Evolutionary conservation across 2,797 vertebrate genomes (phyloP), one percentile per base, ranked within the genome.

Genomic region (Poecilia wingei): DNA sequence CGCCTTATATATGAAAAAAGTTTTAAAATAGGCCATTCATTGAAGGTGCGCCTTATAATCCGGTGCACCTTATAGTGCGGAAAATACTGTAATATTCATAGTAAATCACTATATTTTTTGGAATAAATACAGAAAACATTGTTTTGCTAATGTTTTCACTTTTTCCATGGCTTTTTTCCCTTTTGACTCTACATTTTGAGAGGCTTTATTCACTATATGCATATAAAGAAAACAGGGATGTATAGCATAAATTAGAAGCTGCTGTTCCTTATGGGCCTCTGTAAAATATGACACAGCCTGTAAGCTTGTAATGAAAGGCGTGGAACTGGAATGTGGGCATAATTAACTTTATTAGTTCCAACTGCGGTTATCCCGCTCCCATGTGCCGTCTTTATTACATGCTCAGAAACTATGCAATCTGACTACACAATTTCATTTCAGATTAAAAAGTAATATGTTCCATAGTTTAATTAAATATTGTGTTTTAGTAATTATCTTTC

Each of bases 331-430:
- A 75, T 64, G 25, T 33, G 2, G 53, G 22, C 7, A 79, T 33
- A 43, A 72, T 79, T 51, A 43, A 71, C 41, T 22, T 25, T 6
- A 72, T 90, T 66, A 79, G 59, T 51, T 77, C 70, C 14, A 81
- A 57, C 20, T 33, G 77, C 53, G 64, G n/a, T 66, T 39, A 36
- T 53, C 36, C 49, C 45, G 51, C 51, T 68, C 20, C 36, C 36
- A 77, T 43, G 13, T 9, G 36, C n/a, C 49, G 55, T 59, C 20
- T 73, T 8, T 20, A 43, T 39, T 41, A 61, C 12, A 18, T 28
- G 8, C 16, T 51, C 39, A 53, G 33, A 76, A 66, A n/a, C 33
- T 36, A 41, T 18, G 18, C 25, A 41, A 51, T 39, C 47, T 6
- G 12, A 76, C 25, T 66, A 49, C 46, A 51, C 33, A 33, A 47